Evolutionary conservation across 2,797 vertebrate species (phyloP), one percentile per base, ranked within the genome.

Genomic region (Hydrocynus forskahlii): DNA sequence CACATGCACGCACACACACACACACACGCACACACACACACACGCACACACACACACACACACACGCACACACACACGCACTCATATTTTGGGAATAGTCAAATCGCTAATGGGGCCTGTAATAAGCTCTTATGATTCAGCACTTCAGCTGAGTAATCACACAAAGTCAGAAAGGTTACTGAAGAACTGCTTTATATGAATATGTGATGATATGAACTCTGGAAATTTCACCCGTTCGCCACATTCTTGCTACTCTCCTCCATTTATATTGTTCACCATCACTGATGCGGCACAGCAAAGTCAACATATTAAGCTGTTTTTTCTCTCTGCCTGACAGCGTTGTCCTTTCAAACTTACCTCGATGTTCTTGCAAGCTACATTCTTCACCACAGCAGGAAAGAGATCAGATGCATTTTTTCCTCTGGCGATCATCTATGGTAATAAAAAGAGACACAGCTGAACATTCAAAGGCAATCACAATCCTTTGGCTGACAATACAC

Each of bases 351-450:
- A 75, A 87, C 94, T 89, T 90, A 99, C 98, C 97, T 99, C 97
- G 0, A 99, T 98, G 89, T 99, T 99, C 91, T 99, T 99, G 86
- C 97, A 99, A 81, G 97, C 98, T 45, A 99, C 98, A 0, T 99
- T 99, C 92, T 99, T 99, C 87, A 99, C 98, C 84, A 99, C 98
- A 0, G 98, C 97, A 5, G 98, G 98, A 84, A 99, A 99, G 71
- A 99, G 96, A 87, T 99, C 97, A 0, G 98, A 99, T 1, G 97
- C 96, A 0, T 99, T 99, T 93, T 99, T 99, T 7, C 98, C 98
- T 19, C 97, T 91, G 77, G 98, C 97, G 0, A 99, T 98, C 98
- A 99, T 99, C 98, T 99, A 89, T 8, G 14, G 35, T 70, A 60
- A 71, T 29, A 68, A 77, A 81, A 77, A n/a, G 29, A 75, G 4